phyloP scores from a whole-genome alignment of 2,113 vertebrate species.

The Corythornis madagascariensis region DNA sequence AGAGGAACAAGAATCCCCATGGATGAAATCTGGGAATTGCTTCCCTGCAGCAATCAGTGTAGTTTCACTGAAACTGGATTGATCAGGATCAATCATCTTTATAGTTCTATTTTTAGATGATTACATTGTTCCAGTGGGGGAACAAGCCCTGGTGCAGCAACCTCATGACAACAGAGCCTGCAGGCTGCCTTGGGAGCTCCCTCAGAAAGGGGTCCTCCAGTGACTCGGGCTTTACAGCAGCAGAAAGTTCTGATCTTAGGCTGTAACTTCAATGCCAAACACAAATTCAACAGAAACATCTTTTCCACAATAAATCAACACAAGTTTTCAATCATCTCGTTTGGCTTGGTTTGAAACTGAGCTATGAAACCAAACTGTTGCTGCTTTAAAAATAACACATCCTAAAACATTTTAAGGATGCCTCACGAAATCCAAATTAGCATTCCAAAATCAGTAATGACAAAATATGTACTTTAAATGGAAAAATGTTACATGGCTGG shows the following conservation, averaged over 20 bases:
- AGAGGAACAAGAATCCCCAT: background rate
- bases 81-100: background rate
- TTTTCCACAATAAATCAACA: background rate
- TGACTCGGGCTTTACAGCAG: background rate
- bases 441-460: background rate
- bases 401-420: background rate
- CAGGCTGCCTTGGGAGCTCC: background rate
- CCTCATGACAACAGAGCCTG: background rate
- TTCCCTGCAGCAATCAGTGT: background rate
- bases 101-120: background rate
- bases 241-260: background rate
- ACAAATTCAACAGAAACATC: background rate
- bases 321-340: background rate
- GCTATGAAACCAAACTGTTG: background rate
- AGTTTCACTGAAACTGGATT: background rate
- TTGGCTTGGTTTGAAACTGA: conserved; percentile 13
- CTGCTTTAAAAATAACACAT: conserved; percentile 35
- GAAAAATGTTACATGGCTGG: background rate
- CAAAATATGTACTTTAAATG: conserved; percentile 29
- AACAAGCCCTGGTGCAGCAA: background rate
- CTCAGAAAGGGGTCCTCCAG: background rate
- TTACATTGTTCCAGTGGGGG: background rate
- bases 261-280: background rate
- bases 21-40: background rate
- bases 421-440: background rate